Base-by-base conservation (phyloP, 1,140 invertebrate species). In the Drosophila sproati region DNA sequence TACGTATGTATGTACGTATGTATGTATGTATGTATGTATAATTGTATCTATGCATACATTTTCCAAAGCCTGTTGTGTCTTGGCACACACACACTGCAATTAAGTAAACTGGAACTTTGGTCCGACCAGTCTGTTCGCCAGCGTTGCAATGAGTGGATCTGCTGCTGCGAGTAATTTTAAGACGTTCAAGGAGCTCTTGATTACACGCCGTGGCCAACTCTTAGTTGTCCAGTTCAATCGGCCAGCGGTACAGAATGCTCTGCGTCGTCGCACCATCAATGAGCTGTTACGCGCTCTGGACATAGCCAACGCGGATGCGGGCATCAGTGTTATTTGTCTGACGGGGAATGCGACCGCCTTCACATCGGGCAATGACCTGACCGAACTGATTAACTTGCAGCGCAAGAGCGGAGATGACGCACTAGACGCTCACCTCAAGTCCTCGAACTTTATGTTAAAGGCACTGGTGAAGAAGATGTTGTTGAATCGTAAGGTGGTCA, bases 331-430 rank as follows among this genome's bases (percentile, higher is more conserved):
- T 12, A 55, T 92, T 1, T 79, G 77, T 6, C 6, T 93, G 7
- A 82, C 75, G 2, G 92, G 92, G 12, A 93, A 94, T 62, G 97
- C 96, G 34, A 94, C 96, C 59, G 98, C 95, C 91, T 99, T 95
- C 88, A 96, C 95, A 67, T 97, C 97, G 93, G 98, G 98, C 29
- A 98, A 97, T 94, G 98, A 99, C 92, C 93, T 99, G n/a, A 80
- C 70, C 28, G 77, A 75, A 31, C 43, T 82, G 7, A 4, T 48
- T 48, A 43, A 68, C 3, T 52, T 71, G 34, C 12, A 32, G 20
- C 50, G 61, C 8, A 54, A 67, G 31, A 29, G 41, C 3, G 67
- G 73, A 12, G 63, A 62, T 3, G 57, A 83, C 32, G 73, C 72
- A 50, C 72, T 78, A 6, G 55, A 80, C 4, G 67, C 67, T n/a